These are phyloP conservation scores for Brachionus asplanchnoidis DNA, from an alignment of 1,140 invertebrate genomes.

Conservation along the genomic window DNA sequence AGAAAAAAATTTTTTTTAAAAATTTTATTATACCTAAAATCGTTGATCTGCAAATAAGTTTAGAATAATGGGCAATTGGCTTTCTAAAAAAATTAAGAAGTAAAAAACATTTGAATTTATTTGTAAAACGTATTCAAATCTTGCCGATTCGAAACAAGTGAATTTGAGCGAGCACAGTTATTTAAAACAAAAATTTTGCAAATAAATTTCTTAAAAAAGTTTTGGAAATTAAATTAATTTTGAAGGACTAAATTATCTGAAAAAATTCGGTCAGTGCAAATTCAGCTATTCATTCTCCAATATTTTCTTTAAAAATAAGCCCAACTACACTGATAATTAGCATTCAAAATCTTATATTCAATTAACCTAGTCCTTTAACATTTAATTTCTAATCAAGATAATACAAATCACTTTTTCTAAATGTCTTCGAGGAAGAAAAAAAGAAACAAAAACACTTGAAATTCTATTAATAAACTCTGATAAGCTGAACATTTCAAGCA, in stretches of 20 bases:
- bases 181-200: too few relatives aligned
- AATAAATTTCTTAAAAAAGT: too few relatives aligned
- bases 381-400: neutral
- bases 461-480: conserved; percentile 8
- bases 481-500: neutral
- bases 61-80: too few relatives aligned
- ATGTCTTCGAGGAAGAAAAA: conserved; percentile 8
- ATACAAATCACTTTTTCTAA: conserved; percentile 2
- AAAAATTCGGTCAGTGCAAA: neutral
- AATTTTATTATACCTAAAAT: too few relatives aligned
- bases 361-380: conserved; percentile 3
- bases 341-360: neutral
- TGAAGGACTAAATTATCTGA: neutral
- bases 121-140: too few relatives aligned
- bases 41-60: too few relatives aligned
- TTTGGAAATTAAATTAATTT: neutral
- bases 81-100: too few relatives aligned
- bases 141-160: neutral
- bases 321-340: neutral
- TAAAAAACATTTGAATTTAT: too few relatives aligned
- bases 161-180: too few relatives aligned
- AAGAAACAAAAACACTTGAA: conserved; percentile 13
- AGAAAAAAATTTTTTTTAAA: too few relatives aligned
- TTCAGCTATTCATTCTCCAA: neutral
- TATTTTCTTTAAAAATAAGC: neutral